Percentiles rank a stretch among this genome's conserved stretches.
phyloP scores from a whole-genome alignment of 2,888 invertebrate species.

The Masnerella sp. region DNA sequence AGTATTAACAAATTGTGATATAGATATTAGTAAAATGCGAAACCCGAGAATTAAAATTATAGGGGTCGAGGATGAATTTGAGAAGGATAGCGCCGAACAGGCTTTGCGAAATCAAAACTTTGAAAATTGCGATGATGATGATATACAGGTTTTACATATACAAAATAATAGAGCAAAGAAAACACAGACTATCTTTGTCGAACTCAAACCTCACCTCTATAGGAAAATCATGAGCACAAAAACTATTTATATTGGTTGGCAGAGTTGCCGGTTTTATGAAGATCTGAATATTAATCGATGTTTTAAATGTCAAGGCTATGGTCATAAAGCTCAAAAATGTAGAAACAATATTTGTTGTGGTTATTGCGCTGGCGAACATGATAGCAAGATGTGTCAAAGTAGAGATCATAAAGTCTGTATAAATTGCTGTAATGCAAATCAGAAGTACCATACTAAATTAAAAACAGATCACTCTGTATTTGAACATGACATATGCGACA shows the following conservation, averaged over 20 bases:
- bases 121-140: background rate
- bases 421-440: background rate
- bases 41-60: slow-evolving; percentile 26
- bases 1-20: background rate
- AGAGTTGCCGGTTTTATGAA: slow-evolving; percentile 16
- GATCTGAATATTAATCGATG: slow-evolving; percentile 9
- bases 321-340: slow-evolving; percentile 6
- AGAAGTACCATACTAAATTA: background rate
- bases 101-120: slow-evolving; percentile 7
- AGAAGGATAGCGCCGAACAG: background rate
- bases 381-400: background rate
- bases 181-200: slow-evolving; percentile 12
- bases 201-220: slow-evolving; percentile 2
- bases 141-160: slow-evolving; percentile 4
- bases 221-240: background rate
- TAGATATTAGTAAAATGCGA: slow-evolving; percentile 7
- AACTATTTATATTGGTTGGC: slow-evolving; percentile 18
- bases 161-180: too few relatives aligned
- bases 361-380: background rate
- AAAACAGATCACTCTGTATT: background rate
- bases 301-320: slow-evolving; percentile 8
- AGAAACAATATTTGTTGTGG: background rate
- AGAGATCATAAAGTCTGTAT: slow-evolving; percentile 4
- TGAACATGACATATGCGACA: background rate
- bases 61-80: slow-evolving; percentile 3